These are phyloP conservation scores for Bostrychus sinensis DNA, from an alignment of 2,113 vertebrate species.

Conservation along the genomic window DNA sequence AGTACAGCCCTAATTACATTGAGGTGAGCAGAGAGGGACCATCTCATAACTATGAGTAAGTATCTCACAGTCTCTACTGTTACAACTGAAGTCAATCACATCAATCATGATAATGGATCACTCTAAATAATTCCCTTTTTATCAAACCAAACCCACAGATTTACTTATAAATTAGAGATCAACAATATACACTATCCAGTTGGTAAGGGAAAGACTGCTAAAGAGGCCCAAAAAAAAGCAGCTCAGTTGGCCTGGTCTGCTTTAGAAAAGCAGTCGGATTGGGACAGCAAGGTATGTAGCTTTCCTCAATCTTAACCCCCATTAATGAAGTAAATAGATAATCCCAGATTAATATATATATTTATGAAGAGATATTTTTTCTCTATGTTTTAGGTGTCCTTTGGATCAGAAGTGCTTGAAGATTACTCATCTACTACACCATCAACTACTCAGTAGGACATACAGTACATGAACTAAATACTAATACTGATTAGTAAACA, in stretches of 20 bases:
- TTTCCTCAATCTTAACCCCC: too few relatives aligned
- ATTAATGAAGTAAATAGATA: not conserved
- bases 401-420: slow-evolving; percentile 38
- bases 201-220: slow-evolving; percentile 29
- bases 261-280: slow-evolving; percentile 15
- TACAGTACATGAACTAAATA: not conserved
- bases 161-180: slow-evolving; percentile 41
- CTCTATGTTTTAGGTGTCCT: slow-evolving; percentile 46
- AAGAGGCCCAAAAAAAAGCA: slow-evolving; percentile 51
- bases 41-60: slow-evolving; percentile 56
- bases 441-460: slow-evolving; percentile 23
- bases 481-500: not conserved
- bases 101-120: not conserved
- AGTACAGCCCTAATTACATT: not conserved
- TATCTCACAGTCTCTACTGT: too few relatives aligned
- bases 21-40: slow-evolving; percentile 18
- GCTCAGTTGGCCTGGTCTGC: slow-evolving; percentile 41
- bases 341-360: not conserved
- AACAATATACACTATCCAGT: slow-evolving; percentile 32
- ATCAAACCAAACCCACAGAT: slow-evolving; percentile 35
- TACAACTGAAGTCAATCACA: not conserved
- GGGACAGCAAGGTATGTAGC: slow-evolving; percentile 35
- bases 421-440: slow-evolving; percentile 9
- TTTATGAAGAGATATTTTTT: not conserved
- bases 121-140: not conserved